Evolutionary conservation across 2,888 invertebrate genomes (phyloP).

Genomic region (Herminia tarsipennalis): DNA sequence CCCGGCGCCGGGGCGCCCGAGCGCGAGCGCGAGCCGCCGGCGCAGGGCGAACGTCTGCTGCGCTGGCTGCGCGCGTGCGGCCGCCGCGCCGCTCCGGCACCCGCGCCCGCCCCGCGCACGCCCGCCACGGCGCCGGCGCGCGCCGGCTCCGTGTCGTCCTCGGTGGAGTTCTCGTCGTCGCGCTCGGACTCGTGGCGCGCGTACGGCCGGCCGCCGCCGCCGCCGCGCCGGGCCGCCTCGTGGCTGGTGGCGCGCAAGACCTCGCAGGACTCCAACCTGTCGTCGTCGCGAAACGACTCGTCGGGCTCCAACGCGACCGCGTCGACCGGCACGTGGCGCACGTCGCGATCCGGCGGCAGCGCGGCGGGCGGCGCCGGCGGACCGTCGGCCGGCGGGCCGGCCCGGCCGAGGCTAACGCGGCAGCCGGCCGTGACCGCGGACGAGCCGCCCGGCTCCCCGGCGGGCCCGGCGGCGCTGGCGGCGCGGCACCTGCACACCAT

Average conservation of each 20-base stretch:
- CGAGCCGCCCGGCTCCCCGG: constrained; percentile 82
- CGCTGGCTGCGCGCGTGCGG: constrained; percentile 37
- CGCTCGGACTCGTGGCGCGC: constrained; percentile 95
- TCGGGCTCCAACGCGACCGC: constrained; percentile 95
- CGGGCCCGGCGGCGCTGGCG: constrained; percentile 42
- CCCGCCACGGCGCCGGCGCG: constrained; percentile 74
- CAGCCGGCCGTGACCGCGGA: constrained; percentile 93
- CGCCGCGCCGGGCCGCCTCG: constrained; percentile 92
- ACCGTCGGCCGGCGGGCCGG: constrained; percentile 88
- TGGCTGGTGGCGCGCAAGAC: constrained; percentile 97
- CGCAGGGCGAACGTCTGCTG: constrained; percentile 69
- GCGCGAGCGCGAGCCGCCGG: constrained; percentile 77
- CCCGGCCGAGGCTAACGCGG: constrained; percentile 91
- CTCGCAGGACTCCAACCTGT: constrained; percentile 96
- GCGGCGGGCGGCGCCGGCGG: constrained; percentile 86
- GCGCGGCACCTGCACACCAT: constrained; percentile 71
- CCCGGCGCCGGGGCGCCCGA: constrained; percentile 90
- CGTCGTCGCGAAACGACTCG: constrained; percentile 96
- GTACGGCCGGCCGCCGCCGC: constrained; percentile 91
- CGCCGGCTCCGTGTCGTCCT: constrained; percentile 93
- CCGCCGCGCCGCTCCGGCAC: constrained; percentile 69
- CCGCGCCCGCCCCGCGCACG: constrained; percentile 74
- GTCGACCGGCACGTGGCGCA: constrained; percentile 95
- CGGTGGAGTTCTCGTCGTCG: constrained; percentile 95
- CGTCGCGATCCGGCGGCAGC: constrained; percentile 93